Evolutionary conservation across 2,888 invertebrate genomes (phyloP).

Genomic region (Andrena marginata): DNA sequence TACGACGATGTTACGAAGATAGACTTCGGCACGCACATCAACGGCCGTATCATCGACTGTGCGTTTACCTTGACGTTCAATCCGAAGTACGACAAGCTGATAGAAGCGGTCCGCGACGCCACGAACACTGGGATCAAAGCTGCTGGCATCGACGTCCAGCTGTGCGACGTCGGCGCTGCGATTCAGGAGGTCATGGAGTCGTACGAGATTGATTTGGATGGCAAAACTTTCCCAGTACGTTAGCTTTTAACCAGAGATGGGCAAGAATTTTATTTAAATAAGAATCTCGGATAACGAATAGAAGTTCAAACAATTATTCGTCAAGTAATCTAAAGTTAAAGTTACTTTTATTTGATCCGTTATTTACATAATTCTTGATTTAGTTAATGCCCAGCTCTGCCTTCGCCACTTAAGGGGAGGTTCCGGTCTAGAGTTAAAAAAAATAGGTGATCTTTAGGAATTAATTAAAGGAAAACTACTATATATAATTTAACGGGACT

Average conservation of each 20-base stretch:
- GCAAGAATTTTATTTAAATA: too few relatives aligned
- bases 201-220: slow-evolving; percentile 98
- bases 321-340: too few relatives aligned
- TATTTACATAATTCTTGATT: too few relatives aligned
- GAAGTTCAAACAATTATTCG: too few relatives aligned
- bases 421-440: too few relatives aligned
- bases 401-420: too few relatives aligned
- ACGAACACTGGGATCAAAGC: slow-evolving; percentile 99
- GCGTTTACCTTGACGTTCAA: slow-evolving; percentile 99
- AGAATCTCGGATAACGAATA: too few relatives aligned
- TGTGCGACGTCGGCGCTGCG: slow-evolving; percentile 98
- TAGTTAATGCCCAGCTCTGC: too few relatives aligned
- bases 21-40: slow-evolving; percentile 99
- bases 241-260: background rate
- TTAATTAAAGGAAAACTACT: too few relatives aligned
- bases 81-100: slow-evolving; percentile 96
- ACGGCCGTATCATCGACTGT: slow-evolving; percentile 99
- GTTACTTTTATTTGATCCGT: too few relatives aligned
- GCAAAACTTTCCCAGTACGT: slow-evolving; percentile 93
- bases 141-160: slow-evolving; percentile 97
- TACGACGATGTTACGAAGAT: slow-evolving; percentile 99
- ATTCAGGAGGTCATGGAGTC: slow-evolving; percentile 99
- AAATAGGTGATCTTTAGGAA: too few relatives aligned
- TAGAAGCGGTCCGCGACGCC: slow-evolving; percentile 98
- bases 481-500: too few relatives aligned